Evolutionary conservation across 1,140 invertebrate species (phyloP), one percentile per base, ranked within the genome.

Genomic region (Drosophila obscura): DNA sequence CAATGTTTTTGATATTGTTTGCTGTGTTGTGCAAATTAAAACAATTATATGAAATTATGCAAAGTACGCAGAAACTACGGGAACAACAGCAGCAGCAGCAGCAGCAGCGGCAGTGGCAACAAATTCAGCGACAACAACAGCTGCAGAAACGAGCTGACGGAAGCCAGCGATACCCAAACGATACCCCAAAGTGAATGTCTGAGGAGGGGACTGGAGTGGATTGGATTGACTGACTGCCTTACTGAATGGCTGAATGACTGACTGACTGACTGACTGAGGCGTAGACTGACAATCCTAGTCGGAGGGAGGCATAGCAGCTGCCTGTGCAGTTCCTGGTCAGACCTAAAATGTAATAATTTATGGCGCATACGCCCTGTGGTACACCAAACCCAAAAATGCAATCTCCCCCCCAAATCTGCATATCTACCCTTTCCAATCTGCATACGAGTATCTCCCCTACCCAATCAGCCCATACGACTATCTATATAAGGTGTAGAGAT

Each of bases 31-130:
- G 83, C 71, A 85, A 87, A 87, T 76, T 76, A 69, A 88, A 87
- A 79, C 83, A 83, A 87, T 87, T 87, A 87, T 73, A 58, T 76
- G 72, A 71, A 87, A 87, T 87, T 87, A 88, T 87, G 83, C 83
- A 87, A 87, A 87, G 64, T 79, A 79, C 82, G 78, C 82, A 88
- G 71, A 77, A 77, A 65, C 75, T 64, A 65, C 74, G 56, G 60
- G 55, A 69, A 77, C 45, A 76, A 51, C 57, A 67, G 46, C 64
- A 51, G 16, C 68, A 46, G 46, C 59, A 66, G 31, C 67, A 61
- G 41, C 79, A 50, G 15, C 46, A 48, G 26, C 15, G 9, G 31
- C 31, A 13, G 11, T 11, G 35, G 11, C 35, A 39, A 39, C 35
- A 39, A 39, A 39, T 11, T 39, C 35, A 53, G 26, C 35, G 35